These are phyloP conservation scores for Conistra vaccinii DNA, from an alignment of 2,888 invertebrate species.

Conservation along the genomic window DNA sequence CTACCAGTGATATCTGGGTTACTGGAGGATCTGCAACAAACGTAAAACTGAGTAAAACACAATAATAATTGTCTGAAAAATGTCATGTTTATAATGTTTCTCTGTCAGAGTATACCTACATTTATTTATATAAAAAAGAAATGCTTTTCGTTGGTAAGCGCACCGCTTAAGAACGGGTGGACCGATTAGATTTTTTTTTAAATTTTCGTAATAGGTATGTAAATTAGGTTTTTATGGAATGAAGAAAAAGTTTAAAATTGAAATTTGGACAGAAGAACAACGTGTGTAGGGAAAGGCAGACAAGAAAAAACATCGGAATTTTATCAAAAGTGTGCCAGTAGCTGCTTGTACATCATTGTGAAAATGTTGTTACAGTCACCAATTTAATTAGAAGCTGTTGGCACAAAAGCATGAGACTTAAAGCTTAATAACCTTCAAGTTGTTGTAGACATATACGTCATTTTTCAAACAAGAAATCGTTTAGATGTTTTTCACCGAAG, in stretches of 20 bases:
- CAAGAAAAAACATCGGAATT: neutral
- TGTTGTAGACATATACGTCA: neutral
- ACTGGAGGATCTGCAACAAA: conserved; percentile 94
- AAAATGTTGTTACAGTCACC: neutral
- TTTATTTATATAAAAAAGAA: too few relatives aligned
- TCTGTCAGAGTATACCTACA: neutral
- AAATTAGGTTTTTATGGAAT: too few relatives aligned
- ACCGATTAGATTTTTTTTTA: too few relatives aligned
- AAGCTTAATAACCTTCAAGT: neutral
- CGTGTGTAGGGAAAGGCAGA: too few relatives aligned
- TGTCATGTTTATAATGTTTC: neutral
- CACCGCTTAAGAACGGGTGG: too few relatives aligned
- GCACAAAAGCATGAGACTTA: too few relatives aligned
- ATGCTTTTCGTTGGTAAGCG: too few relatives aligned
- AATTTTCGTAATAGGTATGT: too few relatives aligned
- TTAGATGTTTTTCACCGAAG: neutral
- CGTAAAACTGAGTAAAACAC: neutral
- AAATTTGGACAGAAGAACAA: too few relatives aligned
- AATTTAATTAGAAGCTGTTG: neutral
- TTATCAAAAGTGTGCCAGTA: neutral
- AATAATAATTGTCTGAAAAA: neutral
- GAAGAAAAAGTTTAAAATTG: too few relatives aligned
- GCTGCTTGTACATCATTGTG: neutral
- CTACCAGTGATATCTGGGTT: conserved; percentile 92
- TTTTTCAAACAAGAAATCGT: neutral